Evolutionary conservation across 2,797 vertebrate species (phyloP).

Genomic region (Thaleichthys pacificus): DNA sequence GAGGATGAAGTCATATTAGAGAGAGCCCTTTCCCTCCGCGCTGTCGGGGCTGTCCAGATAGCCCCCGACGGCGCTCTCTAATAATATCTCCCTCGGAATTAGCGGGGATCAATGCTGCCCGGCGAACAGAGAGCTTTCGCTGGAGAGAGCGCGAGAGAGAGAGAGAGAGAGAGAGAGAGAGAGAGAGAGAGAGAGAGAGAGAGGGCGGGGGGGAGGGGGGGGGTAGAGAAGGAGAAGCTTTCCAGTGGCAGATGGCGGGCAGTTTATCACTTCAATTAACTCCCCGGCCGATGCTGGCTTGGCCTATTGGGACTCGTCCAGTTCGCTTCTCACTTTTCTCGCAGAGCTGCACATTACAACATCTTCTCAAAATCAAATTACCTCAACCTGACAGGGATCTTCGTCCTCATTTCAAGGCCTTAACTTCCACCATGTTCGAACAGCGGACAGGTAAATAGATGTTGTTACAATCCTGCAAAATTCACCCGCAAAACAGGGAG

Average conservation of each 20-base stretch:
- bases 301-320: conserved; percentile 32
- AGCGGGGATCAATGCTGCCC: conserved; percentile 53
- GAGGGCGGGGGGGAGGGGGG: no score
- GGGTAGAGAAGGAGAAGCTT: conserved; percentile 34
- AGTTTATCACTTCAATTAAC: conserved; percentile 65
- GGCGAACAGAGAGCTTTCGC: conserved; percentile 41
- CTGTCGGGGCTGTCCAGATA: conserved; percentile 4
- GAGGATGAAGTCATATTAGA: conserved; percentile 24
- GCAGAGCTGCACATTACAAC: conserved; percentile 32
- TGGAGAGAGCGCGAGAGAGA: neutral
- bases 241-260: conserved; percentile 53
- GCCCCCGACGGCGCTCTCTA: conserved; percentile 23
- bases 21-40: conserved; percentile 1
- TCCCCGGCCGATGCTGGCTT: conserved; percentile 41
- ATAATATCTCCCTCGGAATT: conserved; percentile 57
- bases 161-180: no score
- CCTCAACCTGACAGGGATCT: conserved; percentile 31
- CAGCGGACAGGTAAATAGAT: neutral
- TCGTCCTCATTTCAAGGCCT: conserved; percentile 29
- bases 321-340: conserved; percentile 31
- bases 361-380: conserved; percentile 42
- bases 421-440: conserved; percentile 13
- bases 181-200: no score
- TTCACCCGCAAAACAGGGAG: neutral
- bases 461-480: neutral